Percentiles rank a stretch among this genome's conserved stretches.
Evolutionary conservation across 2,113 vertebrate genomes (phyloP).

Genomic region (Suricata suricatta): DNA sequence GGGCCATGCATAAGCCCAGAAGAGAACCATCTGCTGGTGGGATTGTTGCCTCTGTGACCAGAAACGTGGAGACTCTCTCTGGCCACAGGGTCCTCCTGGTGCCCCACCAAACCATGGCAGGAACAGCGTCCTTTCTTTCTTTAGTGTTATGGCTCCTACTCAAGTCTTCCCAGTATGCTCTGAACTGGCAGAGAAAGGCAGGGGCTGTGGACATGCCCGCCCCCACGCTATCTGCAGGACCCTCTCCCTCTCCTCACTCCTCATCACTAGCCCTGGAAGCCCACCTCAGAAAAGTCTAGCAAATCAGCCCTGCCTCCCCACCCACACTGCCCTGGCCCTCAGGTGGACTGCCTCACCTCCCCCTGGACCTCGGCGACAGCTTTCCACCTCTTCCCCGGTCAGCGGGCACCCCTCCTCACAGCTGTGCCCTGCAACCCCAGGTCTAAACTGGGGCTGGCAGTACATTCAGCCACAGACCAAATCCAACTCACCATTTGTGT

Average conservation of each 20-base stretch:
- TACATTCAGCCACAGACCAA: accelerated
- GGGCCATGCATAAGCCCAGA: neutral
- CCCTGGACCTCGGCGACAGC: neutral
- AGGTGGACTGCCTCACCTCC: neutral
- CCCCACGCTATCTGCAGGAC: neutral
- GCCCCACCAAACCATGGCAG: neutral
- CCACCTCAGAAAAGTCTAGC: neutral
- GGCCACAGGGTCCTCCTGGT: neutral
- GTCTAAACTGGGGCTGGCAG: neutral
- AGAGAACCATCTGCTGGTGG: neutral
- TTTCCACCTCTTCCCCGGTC: neutral
- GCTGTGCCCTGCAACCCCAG: neutral
- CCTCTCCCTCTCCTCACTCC: neutral
- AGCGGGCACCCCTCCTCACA: neutral
- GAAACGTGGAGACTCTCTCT: neutral
- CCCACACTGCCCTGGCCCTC: too few species aligned
- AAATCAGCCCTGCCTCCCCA: neutral
- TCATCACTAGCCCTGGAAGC: neutral
- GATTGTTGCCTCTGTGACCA: neutral
- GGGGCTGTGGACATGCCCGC: too few species aligned
- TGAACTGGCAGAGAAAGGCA: neutral
- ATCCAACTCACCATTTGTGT: neutral
- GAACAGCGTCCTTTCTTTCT: accelerated
- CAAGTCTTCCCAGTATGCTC: neutral
- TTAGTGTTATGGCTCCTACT: neutral